These are phyloP conservation scores for Ctenosaura bakeri DNA, from an alignment of 2,797 vertebrate species.

Conservation along the genomic window DNA sequence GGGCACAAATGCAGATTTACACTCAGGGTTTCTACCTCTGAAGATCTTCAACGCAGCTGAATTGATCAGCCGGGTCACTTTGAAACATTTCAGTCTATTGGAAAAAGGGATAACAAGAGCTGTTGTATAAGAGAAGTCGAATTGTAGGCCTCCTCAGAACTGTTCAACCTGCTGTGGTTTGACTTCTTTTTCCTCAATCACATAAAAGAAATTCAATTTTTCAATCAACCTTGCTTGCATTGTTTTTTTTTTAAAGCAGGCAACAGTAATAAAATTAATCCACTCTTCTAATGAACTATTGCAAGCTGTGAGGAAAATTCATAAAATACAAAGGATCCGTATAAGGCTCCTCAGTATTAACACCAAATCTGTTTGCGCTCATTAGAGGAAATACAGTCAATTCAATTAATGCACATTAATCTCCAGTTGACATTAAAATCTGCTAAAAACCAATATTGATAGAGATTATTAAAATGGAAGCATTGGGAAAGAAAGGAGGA, in stretches of 20 bases:
- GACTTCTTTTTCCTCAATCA: constrained; percentile 53
- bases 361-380: constrained; percentile 95
- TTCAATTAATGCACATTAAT: constrained; percentile 99
- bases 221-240: constrained; percentile 44
- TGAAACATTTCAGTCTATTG: constrained; percentile 30
- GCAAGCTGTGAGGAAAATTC: constrained; percentile 89
- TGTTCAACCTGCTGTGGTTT: neutral
- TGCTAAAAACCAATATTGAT: constrained; percentile 85
- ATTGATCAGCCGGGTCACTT: neutral
- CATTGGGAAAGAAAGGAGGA: constrained; percentile 51
- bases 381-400: constrained; percentile 96
- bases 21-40: neutral
- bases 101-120: constrained; percentile 42
- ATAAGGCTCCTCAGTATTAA: constrained; percentile 93
- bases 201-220: constrained; percentile 54
- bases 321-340: constrained; percentile 90
- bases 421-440: constrained; percentile 93
- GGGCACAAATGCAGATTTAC: neutral
- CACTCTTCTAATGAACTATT: constrained; percentile 88
- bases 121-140: neutral
- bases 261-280: constrained; percentile 84
- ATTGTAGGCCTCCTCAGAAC: neutral
- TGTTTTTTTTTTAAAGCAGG: constrained; percentile 70
- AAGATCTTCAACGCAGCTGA: neutral
- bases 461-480: constrained; percentile 83